Evolutionary conservation across 2,797 vertebrate genomes (phyloP).

Genomic region (Tenualosa ilisha): DNA sequence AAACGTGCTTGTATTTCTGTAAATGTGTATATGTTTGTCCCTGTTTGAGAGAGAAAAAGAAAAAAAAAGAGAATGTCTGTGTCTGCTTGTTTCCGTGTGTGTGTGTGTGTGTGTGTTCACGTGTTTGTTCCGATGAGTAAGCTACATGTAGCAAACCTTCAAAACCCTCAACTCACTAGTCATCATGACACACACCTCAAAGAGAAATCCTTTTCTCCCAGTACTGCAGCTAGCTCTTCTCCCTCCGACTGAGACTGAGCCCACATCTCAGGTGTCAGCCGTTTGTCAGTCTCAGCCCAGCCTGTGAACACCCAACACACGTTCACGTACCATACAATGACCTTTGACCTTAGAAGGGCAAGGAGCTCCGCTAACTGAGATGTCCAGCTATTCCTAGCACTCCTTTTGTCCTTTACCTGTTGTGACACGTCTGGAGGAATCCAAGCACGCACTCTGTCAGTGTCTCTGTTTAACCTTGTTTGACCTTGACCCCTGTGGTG

Average conservation of each 20-base stretch:
- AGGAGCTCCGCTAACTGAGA: not conserved
- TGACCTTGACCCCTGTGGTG: not conserved
- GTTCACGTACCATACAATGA: not conserved
- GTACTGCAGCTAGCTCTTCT: not conserved
- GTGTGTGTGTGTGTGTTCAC: not conserved
- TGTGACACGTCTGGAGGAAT: not conserved
- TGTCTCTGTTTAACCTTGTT: not conserved
- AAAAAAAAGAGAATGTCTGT: too few species aligned
- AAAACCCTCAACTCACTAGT: not conserved
- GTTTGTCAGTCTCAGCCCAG: not conserved
- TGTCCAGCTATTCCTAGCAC: not conserved
- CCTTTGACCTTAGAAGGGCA: not conserved
- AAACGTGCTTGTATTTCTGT: too few species aligned
- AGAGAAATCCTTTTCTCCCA: not conserved
- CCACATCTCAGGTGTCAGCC: not conserved
- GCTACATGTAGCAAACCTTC: not conserved
- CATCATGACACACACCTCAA: constrained; percentile 2
- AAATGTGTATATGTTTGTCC: not conserved
- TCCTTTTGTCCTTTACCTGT: not conserved
- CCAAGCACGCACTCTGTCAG: not conserved
- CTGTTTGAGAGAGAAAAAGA: not conserved
- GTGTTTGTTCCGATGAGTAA: not conserved
- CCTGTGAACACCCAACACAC: not conserved
- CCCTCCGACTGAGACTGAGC: not conserved
- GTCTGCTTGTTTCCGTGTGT: too few species aligned